Evolutionary conservation across 2,113 vertebrate genomes (phyloP).

Genomic region (Microtus pennsylvanicus): DNA sequence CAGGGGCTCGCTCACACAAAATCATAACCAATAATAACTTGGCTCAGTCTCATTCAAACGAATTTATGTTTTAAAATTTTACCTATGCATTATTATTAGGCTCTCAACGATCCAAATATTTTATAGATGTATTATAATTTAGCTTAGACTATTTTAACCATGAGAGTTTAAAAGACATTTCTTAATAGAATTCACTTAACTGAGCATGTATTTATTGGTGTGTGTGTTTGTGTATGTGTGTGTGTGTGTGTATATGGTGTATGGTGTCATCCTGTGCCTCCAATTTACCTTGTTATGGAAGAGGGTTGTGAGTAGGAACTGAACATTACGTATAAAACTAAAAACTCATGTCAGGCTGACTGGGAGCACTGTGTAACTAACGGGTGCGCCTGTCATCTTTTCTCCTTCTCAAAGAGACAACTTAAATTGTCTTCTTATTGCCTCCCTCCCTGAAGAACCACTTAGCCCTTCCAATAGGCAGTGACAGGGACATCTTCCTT

Average conservation of each 20-base stretch:
- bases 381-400: not conserved
- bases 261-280: not conserved
- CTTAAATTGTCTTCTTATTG: not conserved
- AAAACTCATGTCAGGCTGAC: not conserved
- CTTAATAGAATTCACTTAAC: not conserved
- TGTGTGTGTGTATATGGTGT: not conserved
- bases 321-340: not conserved
- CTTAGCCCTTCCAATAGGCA: not conserved
- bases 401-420: not conserved
- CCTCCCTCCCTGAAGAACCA: not conserved
- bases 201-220: not conserved
- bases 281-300: conserved; percentile 11
- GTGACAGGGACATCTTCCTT: not conserved
- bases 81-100: not conserved
- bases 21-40: not conserved
- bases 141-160: not conserved
- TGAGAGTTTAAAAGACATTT: conserved; percentile 19
- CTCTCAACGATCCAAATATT: not conserved
- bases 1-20: not conserved
- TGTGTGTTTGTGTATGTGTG: too few species aligned
- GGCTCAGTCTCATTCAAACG: not conserved
- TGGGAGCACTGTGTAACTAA: not conserved
- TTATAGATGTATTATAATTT: not conserved
- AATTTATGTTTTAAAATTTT: conserved; percentile 15
- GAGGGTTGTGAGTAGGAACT: not conserved